Evolutionary conservation across 2,113 vertebrate species (phyloP).

Genomic region (Cynoglossus semilaevis): DNA sequence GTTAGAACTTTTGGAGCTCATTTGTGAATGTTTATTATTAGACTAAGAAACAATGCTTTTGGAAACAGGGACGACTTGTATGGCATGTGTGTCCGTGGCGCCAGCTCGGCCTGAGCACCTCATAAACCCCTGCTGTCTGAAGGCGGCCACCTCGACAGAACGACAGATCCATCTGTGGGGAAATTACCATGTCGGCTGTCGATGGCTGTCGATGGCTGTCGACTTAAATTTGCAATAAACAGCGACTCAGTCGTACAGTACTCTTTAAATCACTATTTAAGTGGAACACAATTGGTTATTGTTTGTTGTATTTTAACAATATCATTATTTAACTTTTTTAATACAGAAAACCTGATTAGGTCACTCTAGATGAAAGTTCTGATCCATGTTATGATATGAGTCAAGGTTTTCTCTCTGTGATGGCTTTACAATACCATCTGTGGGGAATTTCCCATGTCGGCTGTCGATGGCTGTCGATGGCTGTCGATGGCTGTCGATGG

Average conservation of each 20-base stretch:
- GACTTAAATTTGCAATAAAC: constrained; percentile 55
- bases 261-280: constrained; percentile 13
- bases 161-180: constrained; percentile 41
- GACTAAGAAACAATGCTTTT: constrained; percentile 37
- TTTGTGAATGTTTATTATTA: constrained; percentile 26
- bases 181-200: constrained; percentile 41
- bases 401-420: no score
- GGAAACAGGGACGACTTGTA: constrained; percentile 37
- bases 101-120: constrained; percentile 76
- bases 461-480: no score
- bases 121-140: constrained; percentile 74
- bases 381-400: background rate
- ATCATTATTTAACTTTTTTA: no score
- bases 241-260: constrained; percentile 45
- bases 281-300: constrained; percentile 3
- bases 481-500: background rate
- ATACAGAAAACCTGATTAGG: background rate
- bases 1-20: constrained; percentile 34
- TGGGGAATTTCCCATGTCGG: constrained; percentile 43
- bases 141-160: constrained; percentile 70
- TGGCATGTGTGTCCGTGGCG: constrained; percentile 65
- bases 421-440: constrained; percentile 8
- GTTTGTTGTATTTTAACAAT: background rate
- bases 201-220: constrained; percentile 4
- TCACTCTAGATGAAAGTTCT: constrained; percentile 1